phyloP scores from a whole-genome alignment of 2,797 vertebrate species.

The Acanthurus tractus region DNA sequence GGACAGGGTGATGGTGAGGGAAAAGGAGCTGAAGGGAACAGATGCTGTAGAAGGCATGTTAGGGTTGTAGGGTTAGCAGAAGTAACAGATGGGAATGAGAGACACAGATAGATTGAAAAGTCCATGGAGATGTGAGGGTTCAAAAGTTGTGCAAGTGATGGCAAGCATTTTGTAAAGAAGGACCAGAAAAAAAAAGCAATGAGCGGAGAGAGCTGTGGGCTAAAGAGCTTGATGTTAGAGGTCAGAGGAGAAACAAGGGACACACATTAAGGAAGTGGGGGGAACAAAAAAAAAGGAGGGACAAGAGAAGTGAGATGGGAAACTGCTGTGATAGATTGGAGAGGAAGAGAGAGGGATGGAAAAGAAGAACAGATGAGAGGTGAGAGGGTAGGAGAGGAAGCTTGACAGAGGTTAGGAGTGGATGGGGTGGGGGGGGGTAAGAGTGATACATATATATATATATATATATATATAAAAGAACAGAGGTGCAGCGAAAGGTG shows the following conservation, averaged over 20 bases:
- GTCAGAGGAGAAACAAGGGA: slow-evolving; percentile 48
- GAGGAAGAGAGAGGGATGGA: slow-evolving; percentile 18
- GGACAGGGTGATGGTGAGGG: slow-evolving; percentile 35
- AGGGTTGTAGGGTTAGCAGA: slow-evolving; percentile 58
- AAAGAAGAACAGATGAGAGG: slow-evolving; percentile 64
- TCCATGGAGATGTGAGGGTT: slow-evolving; percentile 45
- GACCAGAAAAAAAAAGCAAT: slow-evolving; percentile 37
- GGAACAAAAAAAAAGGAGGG: slow-evolving; percentile 11
- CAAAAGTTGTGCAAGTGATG: slow-evolving; percentile 48
- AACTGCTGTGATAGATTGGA: slow-evolving; percentile 44
- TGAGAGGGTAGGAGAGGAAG: slow-evolving; percentile 45
- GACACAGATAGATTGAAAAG: slow-evolving; percentile 39
- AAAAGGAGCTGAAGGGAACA: slow-evolving; percentile 25
- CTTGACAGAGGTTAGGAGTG: slow-evolving; percentile 59
- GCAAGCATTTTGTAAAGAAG: slow-evolving; percentile 35
- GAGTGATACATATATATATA: slow-evolving; percentile 34
- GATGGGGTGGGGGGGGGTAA: slow-evolving; percentile 11
- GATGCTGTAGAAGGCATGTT: slow-evolving; percentile 38
- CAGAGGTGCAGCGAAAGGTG: slow-evolving; percentile 64
- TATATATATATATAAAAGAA: slow-evolving; percentile 36
- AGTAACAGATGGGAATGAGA: slow-evolving; percentile 59
- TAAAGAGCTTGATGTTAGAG: slow-evolving; percentile 42
- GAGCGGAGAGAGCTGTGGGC: slow-evolving; percentile 25
- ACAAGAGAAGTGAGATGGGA: slow-evolving; percentile 28
- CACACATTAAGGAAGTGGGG: slow-evolving; percentile 32